A percentile compares a stretch with the other conserved stretches of the same genome.
These are phyloP conservation scores for Agriopis marginaria DNA, from an alignment of 2,888 invertebrate genomes.

Conservation along the genomic window DNA sequence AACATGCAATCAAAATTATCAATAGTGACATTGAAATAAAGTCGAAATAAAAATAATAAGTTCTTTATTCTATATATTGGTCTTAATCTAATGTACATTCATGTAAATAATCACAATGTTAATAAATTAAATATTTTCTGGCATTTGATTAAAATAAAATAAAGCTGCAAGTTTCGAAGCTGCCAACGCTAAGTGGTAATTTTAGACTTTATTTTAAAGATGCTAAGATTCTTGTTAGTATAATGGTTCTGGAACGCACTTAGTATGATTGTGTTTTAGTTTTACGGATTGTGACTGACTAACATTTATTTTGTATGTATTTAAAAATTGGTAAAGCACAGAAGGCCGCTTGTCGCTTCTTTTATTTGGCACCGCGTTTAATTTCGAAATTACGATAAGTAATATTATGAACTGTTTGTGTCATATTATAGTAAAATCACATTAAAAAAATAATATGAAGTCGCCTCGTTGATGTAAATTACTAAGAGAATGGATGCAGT, in stretches of 20 bases:
- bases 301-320: constrained; percentile 20
- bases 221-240: too few relatives aligned
- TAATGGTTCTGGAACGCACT: too few relatives aligned
- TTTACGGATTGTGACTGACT: constrained; percentile 29
- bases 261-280: not conserved
- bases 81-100: too few relatives aligned
- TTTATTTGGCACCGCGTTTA: constrained; percentile 2
- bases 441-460: not conserved
- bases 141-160: too few relatives aligned
- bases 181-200: too few relatives aligned
- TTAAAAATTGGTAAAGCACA: constrained; percentile 9
- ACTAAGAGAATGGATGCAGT: not conserved
- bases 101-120: too few relatives aligned
- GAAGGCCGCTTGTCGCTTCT: not conserved
- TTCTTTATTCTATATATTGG: too few relatives aligned
- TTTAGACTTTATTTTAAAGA: too few relatives aligned
- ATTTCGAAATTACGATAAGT: constrained; percentile 1
- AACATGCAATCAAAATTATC: not conserved
- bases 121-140: too few relatives aligned
- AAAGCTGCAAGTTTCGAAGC: too few relatives aligned
- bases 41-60: too few relatives aligned
- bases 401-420: constrained; percentile 19
- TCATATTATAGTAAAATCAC: constrained; percentile 25
- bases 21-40: not conserved
- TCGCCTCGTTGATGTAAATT: not conserved